A percentile compares a stretch with the other conserved stretches of the same genome.
These are phyloP conservation scores for Pachliopta kotzebuea DNA, from an alignment of 2,888 invertebrate genomes.

Conservation along the genomic window DNA sequence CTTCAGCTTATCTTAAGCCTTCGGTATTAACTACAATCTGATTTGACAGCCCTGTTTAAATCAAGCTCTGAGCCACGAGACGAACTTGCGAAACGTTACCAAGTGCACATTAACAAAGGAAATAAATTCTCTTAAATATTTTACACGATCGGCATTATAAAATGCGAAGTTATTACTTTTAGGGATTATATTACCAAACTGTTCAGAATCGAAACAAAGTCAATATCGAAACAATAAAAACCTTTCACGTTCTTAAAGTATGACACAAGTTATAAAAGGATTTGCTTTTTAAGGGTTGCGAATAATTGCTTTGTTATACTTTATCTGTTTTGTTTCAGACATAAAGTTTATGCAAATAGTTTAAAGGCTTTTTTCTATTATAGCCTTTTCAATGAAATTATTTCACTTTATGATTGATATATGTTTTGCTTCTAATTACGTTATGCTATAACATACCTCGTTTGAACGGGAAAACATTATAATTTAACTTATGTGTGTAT, in stretches of 20 bases:
- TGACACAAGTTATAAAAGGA: slow-evolving; percentile 5
- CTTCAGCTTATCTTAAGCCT: slow-evolving; percentile 19
- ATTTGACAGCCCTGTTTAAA: slow-evolving; percentile 26
- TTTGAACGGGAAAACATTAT: too few species aligned
- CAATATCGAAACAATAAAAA: slow-evolving; percentile 20
- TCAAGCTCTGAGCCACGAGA: slow-evolving; percentile 15
- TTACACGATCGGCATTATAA: slow-evolving; percentile 23
- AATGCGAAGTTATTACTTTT: slow-evolving; percentile 21
- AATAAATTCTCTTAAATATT: slow-evolving; percentile 29
- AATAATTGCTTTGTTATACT: not conserved
- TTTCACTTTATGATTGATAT: too few species aligned
- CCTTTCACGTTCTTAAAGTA: slow-evolving; percentile 9
- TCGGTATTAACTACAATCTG: slow-evolving; percentile 14
- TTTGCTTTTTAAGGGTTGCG: not conserved
- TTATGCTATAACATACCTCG: too few species aligned
- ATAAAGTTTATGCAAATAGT: too few species aligned
- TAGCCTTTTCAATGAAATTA: too few species aligned
- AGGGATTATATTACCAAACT: slow-evolving; percentile 21
- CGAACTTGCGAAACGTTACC: slow-evolving; percentile 26
- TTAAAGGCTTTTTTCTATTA: too few species aligned
- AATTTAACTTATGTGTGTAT: too few species aligned
- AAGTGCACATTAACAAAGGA: slow-evolving; percentile 28
- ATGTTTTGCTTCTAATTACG: too few species aligned
- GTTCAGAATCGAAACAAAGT: slow-evolving; percentile 7
- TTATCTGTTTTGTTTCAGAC: not conserved